Base-by-base conservation (phyloP, 2,113 vertebrate genomes). In the Seriola rivoliana region DNA sequence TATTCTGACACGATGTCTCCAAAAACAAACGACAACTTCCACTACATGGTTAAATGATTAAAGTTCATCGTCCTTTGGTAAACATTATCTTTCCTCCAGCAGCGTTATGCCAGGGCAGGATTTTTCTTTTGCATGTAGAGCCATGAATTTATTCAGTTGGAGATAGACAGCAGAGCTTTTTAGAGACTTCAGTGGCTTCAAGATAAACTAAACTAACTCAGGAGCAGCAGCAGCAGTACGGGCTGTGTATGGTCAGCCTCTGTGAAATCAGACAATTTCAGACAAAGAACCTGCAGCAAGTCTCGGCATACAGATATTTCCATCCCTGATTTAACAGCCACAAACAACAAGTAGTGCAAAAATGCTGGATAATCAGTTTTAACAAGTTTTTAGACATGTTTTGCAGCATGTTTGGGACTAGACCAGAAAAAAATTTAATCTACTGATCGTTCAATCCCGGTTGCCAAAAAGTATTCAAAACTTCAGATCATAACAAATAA, bases 181-280 rank as follows among this genome's bases (percentile, higher is more conserved):
- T 59, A 58, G 32, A 65, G 42, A 75, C 21, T 83, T 12, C 34
- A 55, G 57, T 25, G 36, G 34, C 63, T 70, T 73, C 17, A 44
- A 44, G 48, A 78, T 71, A 54, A 75, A 64, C 62, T 58, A 52
- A 69, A 29, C 11, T 29, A 70, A 60, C 17, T 62, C 23, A n/a
- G 36, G n/a, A 46, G 21, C 48, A 58, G 68, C 36, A 59, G 60
- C 60, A 48, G 52, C 11, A n/a, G 63, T 36, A 36, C 21, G 32
- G 32, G 23, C 42, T 60, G 25, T 70, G 64, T 67, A 70, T 40
- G n/a, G 78, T 52, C 78, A 82, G 55, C 16, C 23, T 64, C 65
- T 72, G 57, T 79, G 72, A 80, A 85, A 85, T 77, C 52, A 58
- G 25, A 62, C 72, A 50, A 2, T 42, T 50, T 77, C 73, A n/a